Evolutionary conservation across 2,888 invertebrate species (phyloP).

Genomic region (Apodemia zela): DNA sequence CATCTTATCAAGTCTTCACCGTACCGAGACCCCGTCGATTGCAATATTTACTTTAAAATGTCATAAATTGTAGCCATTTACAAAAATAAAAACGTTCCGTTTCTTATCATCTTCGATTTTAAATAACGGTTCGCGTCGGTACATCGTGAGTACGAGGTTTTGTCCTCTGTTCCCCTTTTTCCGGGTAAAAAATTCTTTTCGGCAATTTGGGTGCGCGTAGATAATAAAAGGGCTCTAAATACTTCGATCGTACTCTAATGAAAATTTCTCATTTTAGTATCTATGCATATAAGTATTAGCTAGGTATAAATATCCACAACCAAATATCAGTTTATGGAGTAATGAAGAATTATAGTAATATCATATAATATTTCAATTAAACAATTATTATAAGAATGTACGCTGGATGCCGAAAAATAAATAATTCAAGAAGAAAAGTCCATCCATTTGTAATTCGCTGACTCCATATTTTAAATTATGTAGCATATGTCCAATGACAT

Average conservation of each 20-base stretch:
- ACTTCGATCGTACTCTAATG: constrained; percentile 76
- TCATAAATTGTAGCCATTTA: constrained; percentile 75
- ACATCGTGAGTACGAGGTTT: constrained; percentile 70
- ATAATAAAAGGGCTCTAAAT: constrained; percentile 81
- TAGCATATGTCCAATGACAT: no score
- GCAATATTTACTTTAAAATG: constrained; percentile 70
- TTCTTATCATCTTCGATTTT: constrained; percentile 79
- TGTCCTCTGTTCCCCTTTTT: constrained; percentile 71
- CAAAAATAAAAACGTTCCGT: constrained; percentile 75
- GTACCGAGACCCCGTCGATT: constrained; percentile 67
- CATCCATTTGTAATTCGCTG: no score
- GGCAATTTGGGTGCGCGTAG: constrained; percentile 78
- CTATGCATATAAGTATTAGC: constrained; percentile 42
- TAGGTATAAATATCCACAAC: no score
- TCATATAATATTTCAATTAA: no score
- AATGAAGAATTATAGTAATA: no score
- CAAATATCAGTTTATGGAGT: no score
- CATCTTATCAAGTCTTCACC: constrained; percentile 65
- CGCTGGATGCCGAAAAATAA: no score
- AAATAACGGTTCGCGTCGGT: constrained; percentile 73
- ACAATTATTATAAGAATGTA: no score
- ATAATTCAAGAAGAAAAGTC: no score
- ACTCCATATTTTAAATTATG: no score
- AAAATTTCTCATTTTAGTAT: constrained; percentile 74
- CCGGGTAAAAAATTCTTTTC: constrained; percentile 73